A percentile compares a stretch with the other conserved stretches of the same genome.
Evolutionary conservation across 1,140 invertebrate species (phyloP).

Genomic region (Asobara japonica): DNA sequence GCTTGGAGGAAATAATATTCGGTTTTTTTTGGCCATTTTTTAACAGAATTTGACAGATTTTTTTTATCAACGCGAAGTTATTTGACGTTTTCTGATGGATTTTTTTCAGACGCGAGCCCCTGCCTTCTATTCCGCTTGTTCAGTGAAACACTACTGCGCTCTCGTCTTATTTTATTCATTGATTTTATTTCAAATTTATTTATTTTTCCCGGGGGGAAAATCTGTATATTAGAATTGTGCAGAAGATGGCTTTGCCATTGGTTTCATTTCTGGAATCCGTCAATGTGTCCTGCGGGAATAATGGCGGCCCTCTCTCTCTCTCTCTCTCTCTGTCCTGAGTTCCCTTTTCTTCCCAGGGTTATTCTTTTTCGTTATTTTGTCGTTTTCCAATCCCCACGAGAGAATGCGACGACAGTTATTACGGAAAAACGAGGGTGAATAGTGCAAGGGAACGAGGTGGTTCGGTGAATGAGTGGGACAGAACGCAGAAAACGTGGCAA

Average conservation of each 20-base stretch:
- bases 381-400: slow-evolving; percentile 15
- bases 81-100: too few species aligned
- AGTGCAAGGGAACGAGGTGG: not conserved
- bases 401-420: slow-evolving; percentile 9
- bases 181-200: too few species aligned
- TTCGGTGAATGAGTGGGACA: not conserved
- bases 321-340: too few species aligned
- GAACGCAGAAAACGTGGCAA: not conserved
- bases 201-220: too few species aligned
- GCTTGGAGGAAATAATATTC: too few species aligned
- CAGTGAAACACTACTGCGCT: too few species aligned
- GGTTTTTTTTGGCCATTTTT: too few species aligned
- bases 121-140: too few species aligned
- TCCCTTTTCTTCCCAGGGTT: not conserved
- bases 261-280: slow-evolving; percentile 7
- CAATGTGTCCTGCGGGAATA: not conserved
- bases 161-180: too few species aligned
- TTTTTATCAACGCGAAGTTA: too few species aligned
- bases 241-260: not conserved
- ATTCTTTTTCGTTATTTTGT: slow-evolving; percentile 18
- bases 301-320: not conserved
- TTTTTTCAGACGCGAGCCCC: too few species aligned
- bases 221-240: not conserved
- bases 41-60: too few species aligned
- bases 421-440: not conserved